These are phyloP conservation scores for Drosophila meridiana DNA, from an alignment of 2,888 invertebrate genomes.

Conservation along the genomic window DNA sequence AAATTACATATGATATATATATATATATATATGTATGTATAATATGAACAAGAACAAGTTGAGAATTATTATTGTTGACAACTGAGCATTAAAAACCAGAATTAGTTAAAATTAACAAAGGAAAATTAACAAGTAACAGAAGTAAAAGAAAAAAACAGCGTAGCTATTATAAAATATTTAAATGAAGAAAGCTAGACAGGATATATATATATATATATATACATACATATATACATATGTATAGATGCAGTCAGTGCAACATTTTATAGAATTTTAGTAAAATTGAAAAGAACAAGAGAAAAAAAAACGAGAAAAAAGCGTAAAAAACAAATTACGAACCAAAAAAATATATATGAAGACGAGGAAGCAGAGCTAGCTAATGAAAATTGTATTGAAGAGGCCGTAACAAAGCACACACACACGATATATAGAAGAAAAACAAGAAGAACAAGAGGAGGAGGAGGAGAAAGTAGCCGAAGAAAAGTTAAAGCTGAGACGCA, in stretches of 20 bases:
- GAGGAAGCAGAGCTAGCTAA: constrained; percentile 48
- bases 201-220: constrained; percentile 38
- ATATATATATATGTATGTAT: constrained; percentile 34
- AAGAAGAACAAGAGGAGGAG: constrained; percentile 35
- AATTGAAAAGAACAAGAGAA: constrained; percentile 46
- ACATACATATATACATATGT: constrained; percentile 58
- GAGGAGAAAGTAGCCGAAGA: constrained; percentile 39
- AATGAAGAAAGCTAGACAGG: constrained; percentile 56
- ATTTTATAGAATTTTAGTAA: constrained; percentile 79
- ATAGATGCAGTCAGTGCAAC: constrained; percentile 70
- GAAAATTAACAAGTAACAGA: background rate
- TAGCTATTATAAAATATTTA: constrained; percentile 66
- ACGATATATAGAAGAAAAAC: constrained; percentile 22
- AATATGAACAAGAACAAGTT: constrained; percentile 55
- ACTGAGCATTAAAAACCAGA: constrained; percentile 73
- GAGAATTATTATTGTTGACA: constrained; percentile 78
- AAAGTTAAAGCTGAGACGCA: constrained; percentile 50
- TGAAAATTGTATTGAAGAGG: constrained; percentile 49
- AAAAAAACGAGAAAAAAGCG: constrained; percentile 47
- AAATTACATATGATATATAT: constrained; percentile 33
- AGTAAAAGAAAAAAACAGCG: constrained; percentile 27
- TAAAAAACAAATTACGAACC: constrained; percentile 28
- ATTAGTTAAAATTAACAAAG: constrained; percentile 59
- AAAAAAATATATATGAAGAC: constrained; percentile 27
- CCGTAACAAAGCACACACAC: constrained; percentile 41